These are phyloP conservation scores for Aphidius gifuensis DNA, from an alignment of 1,140 invertebrate species.

Conservation along the genomic window DNA sequence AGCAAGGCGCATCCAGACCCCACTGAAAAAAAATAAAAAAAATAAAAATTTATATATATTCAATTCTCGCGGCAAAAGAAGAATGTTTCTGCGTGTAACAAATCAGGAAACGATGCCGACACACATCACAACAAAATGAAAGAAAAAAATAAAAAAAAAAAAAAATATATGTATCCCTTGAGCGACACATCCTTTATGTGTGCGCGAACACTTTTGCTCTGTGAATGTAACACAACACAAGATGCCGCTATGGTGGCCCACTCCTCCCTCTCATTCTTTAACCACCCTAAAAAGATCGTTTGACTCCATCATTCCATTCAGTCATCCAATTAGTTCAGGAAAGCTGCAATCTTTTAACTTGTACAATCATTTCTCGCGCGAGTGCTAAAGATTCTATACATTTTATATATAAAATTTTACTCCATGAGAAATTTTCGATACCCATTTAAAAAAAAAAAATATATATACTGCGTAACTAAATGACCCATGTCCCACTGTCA, in stretches of 20 bases:
- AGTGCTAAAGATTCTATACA: no score
- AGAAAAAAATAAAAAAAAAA: no score
- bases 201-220: neutral
- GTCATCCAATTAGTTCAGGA: slow-evolving; percentile 42
- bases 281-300: slow-evolving; percentile 4
- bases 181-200: slow-evolving; percentile 17
- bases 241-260: neutral
- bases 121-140: neutral
- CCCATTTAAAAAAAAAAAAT: no score
- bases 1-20: neutral
- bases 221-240: neutral
- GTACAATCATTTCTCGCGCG: neutral
- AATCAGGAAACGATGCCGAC: slow-evolving; percentile 30
- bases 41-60: no score
- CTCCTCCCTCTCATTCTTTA: neutral
- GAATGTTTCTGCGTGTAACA: slow-evolving; percentile 35
- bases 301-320: slow-evolving; percentile 30
- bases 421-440: no score
- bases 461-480: no score
- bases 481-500: no score
- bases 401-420: no score
- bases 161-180: slow-evolving; percentile 10
- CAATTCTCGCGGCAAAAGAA: no score
- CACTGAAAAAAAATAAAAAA: neutral
- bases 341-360: slow-evolving; percentile 35